A percentile compares a stretch with the other conserved stretches of the same genome.
Conservation (phyloP, 2,113 vertebrate genomes). For the Gyps fulvus region DNA sequence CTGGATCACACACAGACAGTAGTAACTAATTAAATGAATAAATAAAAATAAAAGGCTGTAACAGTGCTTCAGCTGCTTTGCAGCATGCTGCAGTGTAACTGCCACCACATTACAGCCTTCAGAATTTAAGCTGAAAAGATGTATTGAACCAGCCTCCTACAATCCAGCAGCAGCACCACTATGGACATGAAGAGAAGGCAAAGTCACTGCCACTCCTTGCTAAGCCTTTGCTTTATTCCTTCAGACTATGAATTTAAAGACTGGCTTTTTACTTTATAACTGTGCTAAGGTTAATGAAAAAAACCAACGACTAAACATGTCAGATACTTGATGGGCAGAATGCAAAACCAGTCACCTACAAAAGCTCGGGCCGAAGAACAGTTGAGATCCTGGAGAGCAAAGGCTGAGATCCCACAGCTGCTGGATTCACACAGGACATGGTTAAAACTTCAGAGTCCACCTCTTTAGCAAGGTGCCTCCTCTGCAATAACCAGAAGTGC, state of each 20-base stretch:
- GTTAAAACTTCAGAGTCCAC: background rate
- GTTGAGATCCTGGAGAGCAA: background rate
- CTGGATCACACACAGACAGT: background rate
- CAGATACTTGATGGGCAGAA: background rate
- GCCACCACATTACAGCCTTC: background rate
- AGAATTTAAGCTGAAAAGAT: background rate
- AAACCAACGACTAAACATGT: rapidly evolving
- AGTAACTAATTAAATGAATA: background rate
- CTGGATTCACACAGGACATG: rapidly evolving
- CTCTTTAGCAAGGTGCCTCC: background rate
- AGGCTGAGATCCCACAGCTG: background rate
- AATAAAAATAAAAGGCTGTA: background rate
- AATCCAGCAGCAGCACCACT: background rate
- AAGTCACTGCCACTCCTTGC: background rate
- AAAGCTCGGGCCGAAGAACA: rapidly evolving
- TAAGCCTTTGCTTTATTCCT: background rate
- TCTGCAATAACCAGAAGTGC: background rate
- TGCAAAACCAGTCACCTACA: background rate
- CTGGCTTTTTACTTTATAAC: background rate
- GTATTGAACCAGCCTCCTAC: background rate
- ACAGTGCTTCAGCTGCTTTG: background rate
- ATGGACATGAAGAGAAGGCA: background rate
- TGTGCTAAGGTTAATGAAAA: background rate
- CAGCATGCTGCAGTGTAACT: background rate
- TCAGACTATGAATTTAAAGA: background rate